Base-by-base conservation (phyloP, 2,888 invertebrate genomes). In the Rhimphoctona megacephalus region DNA sequence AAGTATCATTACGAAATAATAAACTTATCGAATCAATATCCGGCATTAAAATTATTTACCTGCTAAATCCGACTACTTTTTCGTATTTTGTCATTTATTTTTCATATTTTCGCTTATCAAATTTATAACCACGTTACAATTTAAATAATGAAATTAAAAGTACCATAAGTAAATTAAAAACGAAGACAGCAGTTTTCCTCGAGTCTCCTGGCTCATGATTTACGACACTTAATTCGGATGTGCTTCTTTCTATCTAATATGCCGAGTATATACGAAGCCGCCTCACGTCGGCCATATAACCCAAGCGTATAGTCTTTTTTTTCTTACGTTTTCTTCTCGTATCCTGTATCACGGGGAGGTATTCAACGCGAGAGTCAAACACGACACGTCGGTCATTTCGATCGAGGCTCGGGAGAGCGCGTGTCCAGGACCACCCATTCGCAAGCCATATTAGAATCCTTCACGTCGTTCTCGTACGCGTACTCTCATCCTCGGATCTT, bases 311-410 rank as follows among this genome's bases (percentile, higher is more conserved):
- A 33, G 76, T 64, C 46, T 67, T 4, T 67, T 77, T 81, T 72
- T 30, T 66, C 54, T 72, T 54, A 70, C 43, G 39, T 67, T 61
- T 25, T 22, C 22, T 25, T 19, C 67, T 25, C 49, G 30, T 52
- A 52, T 30, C 52, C 25, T 49, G 61, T 17, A 67, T 83, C 39
- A 64, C 74, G 39, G 57, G 73, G 70, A 66, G 70, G 49, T 82
- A 86, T 86, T 89, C 87, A 81, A 80, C 80, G 78, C 85, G 80
- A 74, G 61, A 81, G 46, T 80, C 80, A 70, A 83, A 83, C 91
- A 89, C 91, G 91, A 93, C 92, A 89, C 91, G 92, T 90, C 91
- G 92, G 92, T 93, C 92, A 93, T 93, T 93, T 91, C 89, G 91
- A 92, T 64, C 46, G 90, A 78, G 83, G 52, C 77, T 77, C 39